Conservation (phyloP, 2,888 invertebrate species). For the Neocrepidodera transversa region DNA sequence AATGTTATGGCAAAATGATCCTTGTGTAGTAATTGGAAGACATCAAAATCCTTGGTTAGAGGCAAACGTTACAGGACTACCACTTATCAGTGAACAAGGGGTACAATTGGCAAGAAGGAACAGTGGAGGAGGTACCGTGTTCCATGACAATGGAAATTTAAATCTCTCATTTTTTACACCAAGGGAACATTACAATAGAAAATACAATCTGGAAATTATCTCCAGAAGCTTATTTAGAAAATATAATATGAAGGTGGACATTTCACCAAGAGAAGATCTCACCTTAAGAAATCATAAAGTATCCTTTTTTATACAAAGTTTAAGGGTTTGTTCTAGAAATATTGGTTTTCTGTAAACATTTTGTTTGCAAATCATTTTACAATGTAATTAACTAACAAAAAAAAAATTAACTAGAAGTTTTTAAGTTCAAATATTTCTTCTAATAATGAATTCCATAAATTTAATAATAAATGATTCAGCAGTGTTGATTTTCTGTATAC, state of each 20-base stretch:
- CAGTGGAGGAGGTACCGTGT: constrained; percentile 96
- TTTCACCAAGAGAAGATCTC: constrained; percentile 88
- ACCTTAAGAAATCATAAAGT: constrained; percentile 80
- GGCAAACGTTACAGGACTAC: constrained; percentile 75
- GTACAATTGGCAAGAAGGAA: constrained; percentile 86
- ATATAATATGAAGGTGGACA: constrained; percentile 78
- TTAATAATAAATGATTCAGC: too few relatives aligned
- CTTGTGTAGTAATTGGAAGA: constrained; percentile 94
- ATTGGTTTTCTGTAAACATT: too few relatives aligned
- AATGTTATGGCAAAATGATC: constrained; percentile 91
- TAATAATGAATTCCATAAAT: too few relatives aligned
- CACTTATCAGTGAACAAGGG: constrained; percentile 63
- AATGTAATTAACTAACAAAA: too few relatives aligned
- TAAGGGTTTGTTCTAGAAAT: too few relatives aligned
- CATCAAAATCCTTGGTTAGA: constrained; percentile 98
- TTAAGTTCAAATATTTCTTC: too few relatives aligned
- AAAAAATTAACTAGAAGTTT: too few relatives aligned
- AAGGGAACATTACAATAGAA: constrained; percentile 81
- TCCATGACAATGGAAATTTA: constrained; percentile 92
- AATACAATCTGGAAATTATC: constrained; percentile 87
- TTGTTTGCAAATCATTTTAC: too few relatives aligned
- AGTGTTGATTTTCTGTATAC: too few relatives aligned
- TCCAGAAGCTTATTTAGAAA: constrained; percentile 81
- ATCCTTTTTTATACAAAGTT: constrained; percentile 64
- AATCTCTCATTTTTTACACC: constrained; percentile 93